Percentiles rank a stretch among this genome's conserved stretches.
phyloP scores from a whole-genome alignment of 2,888 invertebrate genomes.

The Caenorhabditis sp. region DNA sequence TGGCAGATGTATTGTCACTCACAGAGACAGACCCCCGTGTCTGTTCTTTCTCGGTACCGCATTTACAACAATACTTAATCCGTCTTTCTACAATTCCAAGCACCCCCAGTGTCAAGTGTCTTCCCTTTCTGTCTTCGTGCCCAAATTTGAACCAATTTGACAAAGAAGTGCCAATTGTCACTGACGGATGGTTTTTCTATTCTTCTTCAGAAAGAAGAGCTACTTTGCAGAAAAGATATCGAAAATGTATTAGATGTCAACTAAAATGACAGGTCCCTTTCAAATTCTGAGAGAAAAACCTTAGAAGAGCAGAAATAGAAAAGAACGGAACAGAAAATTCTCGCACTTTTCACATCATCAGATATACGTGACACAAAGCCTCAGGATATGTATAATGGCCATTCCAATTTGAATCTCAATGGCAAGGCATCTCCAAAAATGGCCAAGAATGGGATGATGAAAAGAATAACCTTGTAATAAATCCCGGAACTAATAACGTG shows the following conservation, averaged over 20 bases:
- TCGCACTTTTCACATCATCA: constrained; percentile 46
- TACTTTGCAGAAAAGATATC: constrained; percentile 40
- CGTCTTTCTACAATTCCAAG: constrained; percentile 48
- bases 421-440: constrained; percentile 37
- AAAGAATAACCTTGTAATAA: constrained; percentile 52
- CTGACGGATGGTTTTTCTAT: background rate
- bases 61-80: constrained; percentile 55
- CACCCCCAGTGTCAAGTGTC: constrained; percentile 52
- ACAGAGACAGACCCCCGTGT: constrained; percentile 12
- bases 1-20: constrained; percentile 67
- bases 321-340: constrained; percentile 22
- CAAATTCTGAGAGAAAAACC: background rate
- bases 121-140: constrained; percentile 19
- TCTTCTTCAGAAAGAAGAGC: constrained; percentile 24
- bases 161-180: constrained; percentile 36
- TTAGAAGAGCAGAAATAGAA: constrained; percentile 23
- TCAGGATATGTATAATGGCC: constrained; percentile 42
- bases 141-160: constrained; percentile 56
- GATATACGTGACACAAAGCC: constrained; percentile 16
- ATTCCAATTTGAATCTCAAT: constrained; percentile 54
- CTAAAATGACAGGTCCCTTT: constrained; percentile 5
- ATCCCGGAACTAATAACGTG: constrained; percentile 46
- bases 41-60: constrained; percentile 33
- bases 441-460: constrained; percentile 7
- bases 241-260: constrained; percentile 50